Evolutionary conservation across 2,888 invertebrate species (phyloP).

Genomic region (Homarus gammarus): DNA sequence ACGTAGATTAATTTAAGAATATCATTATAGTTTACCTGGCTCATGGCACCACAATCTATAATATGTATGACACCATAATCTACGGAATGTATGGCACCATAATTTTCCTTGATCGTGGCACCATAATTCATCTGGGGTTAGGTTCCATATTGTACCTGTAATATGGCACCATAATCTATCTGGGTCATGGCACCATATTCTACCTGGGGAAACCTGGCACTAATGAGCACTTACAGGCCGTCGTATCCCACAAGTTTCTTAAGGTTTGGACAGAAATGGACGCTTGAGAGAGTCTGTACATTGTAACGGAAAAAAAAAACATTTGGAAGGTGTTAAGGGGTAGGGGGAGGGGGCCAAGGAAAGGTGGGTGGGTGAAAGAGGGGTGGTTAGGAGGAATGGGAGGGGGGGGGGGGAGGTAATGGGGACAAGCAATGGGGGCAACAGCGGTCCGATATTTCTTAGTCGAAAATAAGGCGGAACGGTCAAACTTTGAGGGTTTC

Average conservation of each 20-base stretch:
- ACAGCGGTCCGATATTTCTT: slow-evolving; percentile 42
- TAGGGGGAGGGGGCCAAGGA: not conserved
- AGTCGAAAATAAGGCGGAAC: slow-evolving; percentile 59
- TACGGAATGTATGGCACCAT: not conserved
- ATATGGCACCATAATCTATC: slow-evolving; percentile 21
- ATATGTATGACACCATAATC: not conserved
- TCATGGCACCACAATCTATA: not conserved
- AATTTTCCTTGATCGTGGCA: not conserved
- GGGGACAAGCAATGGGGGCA: not conserved
- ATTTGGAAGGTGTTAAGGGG: not conserved
- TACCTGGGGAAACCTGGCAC: slow-evolving; percentile 11
- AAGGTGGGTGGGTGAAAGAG: not conserved
- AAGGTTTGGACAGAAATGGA: slow-evolving; percentile 25
- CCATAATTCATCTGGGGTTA: not conserved
- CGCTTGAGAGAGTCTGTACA: slow-evolving; percentile 30
- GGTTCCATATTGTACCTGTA: not conserved
- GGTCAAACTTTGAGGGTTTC: slow-evolving; percentile 58
- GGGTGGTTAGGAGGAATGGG: not conserved
- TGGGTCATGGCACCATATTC: slow-evolving; percentile 21
- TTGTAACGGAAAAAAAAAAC: slow-evolving; percentile 34
- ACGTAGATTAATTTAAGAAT: no score
- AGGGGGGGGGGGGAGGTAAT: not conserved
- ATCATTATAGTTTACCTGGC: not conserved
- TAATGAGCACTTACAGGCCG: not conserved
- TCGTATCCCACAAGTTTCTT: slow-evolving; percentile 34